A percentile compares a stretch with the other conserved stretches of the same genome.
Conservation (phyloP, 2,888 invertebrate genomes). For the Zele albiditarsus region DNA sequence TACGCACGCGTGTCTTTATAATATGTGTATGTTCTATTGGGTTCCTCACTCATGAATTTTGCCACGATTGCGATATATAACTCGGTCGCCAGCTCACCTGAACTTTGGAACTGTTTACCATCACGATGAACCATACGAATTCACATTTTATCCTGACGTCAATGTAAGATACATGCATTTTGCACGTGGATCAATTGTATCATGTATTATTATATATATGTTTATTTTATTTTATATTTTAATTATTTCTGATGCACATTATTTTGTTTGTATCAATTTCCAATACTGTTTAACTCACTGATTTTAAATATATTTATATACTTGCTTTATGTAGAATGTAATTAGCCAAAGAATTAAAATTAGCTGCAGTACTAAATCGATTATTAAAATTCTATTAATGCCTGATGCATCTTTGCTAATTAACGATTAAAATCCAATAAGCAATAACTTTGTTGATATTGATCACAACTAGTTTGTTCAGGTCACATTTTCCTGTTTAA, state of each 20-base stretch:
- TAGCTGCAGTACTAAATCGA: too few relatives aligned
- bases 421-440: too few relatives aligned
- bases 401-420: neutral
- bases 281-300: too few relatives aligned
- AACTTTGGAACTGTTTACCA: conserved; percentile 40
- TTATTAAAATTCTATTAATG: too few relatives aligned
- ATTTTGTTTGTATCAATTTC: neutral
- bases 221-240: neutral
- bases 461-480: too few relatives aligned
- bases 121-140: conserved; percentile 26
- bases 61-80: conserved; percentile 67
- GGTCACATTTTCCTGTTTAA: too few relatives aligned
- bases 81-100: conserved; percentile 62
- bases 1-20: too few relatives aligned
- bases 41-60: conserved; percentile 34
- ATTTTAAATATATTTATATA: too few relatives aligned
- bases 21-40: neutral
- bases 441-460: too few relatives aligned
- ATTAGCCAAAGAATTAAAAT: too few relatives aligned
- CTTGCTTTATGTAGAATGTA: too few relatives aligned
- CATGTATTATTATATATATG: conserved; percentile 5
- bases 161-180: conserved; percentile 22
- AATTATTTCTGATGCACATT: neutral
- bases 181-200: neutral
- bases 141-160: conserved; percentile 34